These are phyloP conservation scores for Tetheella fluctuosa DNA, from an alignment of 2,888 invertebrate species.

Conservation along the genomic window DNA sequence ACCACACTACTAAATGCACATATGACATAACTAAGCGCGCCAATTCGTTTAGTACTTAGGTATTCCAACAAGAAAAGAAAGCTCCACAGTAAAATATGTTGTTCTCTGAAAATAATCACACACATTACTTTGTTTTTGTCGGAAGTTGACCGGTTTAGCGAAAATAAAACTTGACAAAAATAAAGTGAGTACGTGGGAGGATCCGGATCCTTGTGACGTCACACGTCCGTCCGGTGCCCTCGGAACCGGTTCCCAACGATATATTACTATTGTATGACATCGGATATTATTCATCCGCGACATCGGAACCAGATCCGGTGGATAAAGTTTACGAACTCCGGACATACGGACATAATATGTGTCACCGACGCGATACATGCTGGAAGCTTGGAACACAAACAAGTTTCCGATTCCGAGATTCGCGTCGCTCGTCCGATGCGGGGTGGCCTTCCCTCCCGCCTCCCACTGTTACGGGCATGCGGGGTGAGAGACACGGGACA, in stretches of 20 bases:
- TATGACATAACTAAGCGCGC: too few relatives aligned
- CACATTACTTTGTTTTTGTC: not conserved
- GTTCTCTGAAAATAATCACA: not conserved
- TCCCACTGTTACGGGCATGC: too few relatives aligned
- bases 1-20: too few relatives aligned
- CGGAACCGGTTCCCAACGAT: slow-evolving; percentile 10
- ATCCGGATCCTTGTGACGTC: slow-evolving; percentile 16
- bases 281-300: slow-evolving; percentile 22
- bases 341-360: not conserved
- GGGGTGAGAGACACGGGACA: too few relatives aligned
- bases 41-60: too few relatives aligned
- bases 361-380: not conserved
- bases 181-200: not conserved
- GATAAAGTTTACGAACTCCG: slow-evolving; percentile 20
- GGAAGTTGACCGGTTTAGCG: not conserved
- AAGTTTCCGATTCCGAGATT: too few relatives aligned
- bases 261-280: slow-evolving; percentile 4
- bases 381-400: too few relatives aligned
- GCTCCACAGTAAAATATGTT: not conserved
- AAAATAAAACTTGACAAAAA: not conserved
- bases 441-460: not conserved
- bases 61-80: too few relatives aligned
- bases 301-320: slow-evolving; percentile 22
- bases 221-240: slow-evolving; percentile 26
- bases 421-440: not conserved